phyloP scores from a whole-genome alignment of 2,113 vertebrate genomes.

The Mustelus asterias region DNA sequence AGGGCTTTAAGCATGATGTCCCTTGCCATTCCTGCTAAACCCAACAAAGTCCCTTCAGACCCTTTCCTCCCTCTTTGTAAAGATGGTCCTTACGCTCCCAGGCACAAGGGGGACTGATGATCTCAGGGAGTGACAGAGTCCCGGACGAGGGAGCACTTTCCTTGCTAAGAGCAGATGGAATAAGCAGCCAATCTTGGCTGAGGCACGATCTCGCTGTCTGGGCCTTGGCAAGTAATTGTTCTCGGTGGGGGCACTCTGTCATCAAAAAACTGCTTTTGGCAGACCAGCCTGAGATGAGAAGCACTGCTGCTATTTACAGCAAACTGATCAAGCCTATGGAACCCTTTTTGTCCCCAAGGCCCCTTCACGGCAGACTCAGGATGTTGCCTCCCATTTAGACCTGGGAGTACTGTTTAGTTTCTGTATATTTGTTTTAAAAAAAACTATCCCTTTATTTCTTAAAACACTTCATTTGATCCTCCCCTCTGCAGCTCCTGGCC shows the following conservation, averaged over 20 bases:
- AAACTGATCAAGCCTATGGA: neutral
- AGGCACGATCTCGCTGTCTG: neutral
- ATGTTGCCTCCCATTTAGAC: neutral
- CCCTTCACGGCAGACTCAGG: slow-evolving; percentile 1
- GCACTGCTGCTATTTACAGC: neutral
- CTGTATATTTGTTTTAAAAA: neutral
- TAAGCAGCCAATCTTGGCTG: neutral
- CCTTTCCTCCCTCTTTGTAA: neutral
- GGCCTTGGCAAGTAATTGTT: slow-evolving; percentile 4
- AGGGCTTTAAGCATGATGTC: neutral
- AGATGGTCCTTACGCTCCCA: neutral
- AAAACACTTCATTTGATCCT: neutral
- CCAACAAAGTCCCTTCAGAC: neutral
- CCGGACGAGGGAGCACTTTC: neutral
- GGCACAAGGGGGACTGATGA: neutral
- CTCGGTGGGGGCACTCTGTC: neutral
- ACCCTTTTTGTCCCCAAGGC: neutral
- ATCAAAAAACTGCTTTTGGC: neutral
- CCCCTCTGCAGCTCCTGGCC: neutral
- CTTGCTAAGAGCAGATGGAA: neutral
- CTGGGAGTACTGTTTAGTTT: neutral
- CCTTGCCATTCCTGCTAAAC: neutral
- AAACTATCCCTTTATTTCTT: slow-evolving; percentile 29
- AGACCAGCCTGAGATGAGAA: neutral
- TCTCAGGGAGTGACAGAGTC: neutral